Evolutionary conservation across 2,888 invertebrate genomes (phyloP).

Genomic region (Folsomia candida): DNA sequence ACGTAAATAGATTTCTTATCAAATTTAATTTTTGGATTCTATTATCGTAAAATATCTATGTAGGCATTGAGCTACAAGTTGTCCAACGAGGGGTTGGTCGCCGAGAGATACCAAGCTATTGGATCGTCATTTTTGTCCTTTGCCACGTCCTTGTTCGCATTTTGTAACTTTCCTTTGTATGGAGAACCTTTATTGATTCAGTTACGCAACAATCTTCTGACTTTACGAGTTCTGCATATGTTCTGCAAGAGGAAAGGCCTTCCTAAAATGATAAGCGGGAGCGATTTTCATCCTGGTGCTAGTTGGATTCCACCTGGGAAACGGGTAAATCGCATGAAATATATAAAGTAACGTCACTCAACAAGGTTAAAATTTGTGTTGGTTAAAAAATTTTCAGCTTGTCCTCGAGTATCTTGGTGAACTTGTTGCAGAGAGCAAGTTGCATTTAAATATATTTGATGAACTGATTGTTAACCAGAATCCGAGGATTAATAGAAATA

Average conservation of each 20-base stretch:
- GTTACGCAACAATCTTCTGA: slow-evolving; percentile 17
- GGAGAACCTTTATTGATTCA: slow-evolving; percentile 19
- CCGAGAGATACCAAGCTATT: slow-evolving; percentile 2
- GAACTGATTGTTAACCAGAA: slow-evolving; percentile 4
- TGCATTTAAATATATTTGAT: slow-evolving; percentile 18
- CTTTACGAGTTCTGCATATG: slow-evolving; percentile 1
- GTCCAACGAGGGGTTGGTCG: slow-evolving; percentile 18
- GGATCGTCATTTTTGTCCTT: slow-evolving; percentile 21
- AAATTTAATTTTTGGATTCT: background rate
- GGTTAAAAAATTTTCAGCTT: background rate
- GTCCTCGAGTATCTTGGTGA: slow-evolving; percentile 2
- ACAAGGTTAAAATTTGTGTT: too few relatives aligned
- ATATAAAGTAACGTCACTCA: too few relatives aligned
- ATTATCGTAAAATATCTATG: background rate
- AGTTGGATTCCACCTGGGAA: slow-evolving; percentile 23
- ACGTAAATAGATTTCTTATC: background rate
- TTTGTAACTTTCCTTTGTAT: slow-evolving; percentile 12
- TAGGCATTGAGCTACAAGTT: background rate
- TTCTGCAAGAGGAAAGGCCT: slow-evolving; percentile 11
- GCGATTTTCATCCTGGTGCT: slow-evolving; percentile 15
- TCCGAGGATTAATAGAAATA: background rate
- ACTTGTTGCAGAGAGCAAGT: slow-evolving; percentile 19
- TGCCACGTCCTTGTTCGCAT: slow-evolving; percentile 13
- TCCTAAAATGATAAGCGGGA: slow-evolving; percentile 12
- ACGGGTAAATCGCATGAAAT: background rate